Evolutionary conservation across 2,113 vertebrate species (phyloP).

Genomic region (Apodemus speciosus): DNA sequence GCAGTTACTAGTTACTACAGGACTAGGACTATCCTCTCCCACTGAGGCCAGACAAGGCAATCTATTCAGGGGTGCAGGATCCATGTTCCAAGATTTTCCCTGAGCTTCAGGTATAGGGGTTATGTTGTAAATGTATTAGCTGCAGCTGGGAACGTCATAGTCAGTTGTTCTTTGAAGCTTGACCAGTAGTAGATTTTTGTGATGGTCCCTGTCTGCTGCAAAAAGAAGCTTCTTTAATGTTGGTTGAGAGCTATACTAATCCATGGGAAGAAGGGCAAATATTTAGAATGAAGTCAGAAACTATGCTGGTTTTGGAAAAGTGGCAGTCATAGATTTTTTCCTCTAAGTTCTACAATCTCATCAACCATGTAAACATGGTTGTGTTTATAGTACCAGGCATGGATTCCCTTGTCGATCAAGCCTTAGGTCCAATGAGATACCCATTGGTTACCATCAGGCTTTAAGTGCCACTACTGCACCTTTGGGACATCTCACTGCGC

Average conservation of each 20-base stretch:
- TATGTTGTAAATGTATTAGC: not conserved
- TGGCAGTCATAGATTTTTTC: not conserved
- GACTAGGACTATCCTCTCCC: too few relatives aligned
- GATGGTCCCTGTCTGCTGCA: not conserved
- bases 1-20: too few relatives aligned
- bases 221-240: not conserved
- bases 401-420: not conserved
- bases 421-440: not conserved
- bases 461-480: not conserved
- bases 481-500: not conserved
- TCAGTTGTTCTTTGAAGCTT: not conserved
- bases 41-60: too few relatives aligned
- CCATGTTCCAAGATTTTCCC: not conserved
- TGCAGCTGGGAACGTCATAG: not conserved
- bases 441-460: not conserved
- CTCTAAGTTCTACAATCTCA: not conserved
- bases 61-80: too few relatives aligned
- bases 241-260: not conserved
- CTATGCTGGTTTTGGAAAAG: not conserved
- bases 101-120: not conserved
- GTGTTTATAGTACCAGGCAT: not conserved
- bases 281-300: not conserved
- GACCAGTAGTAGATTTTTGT: not conserved
- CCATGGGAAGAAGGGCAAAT: not conserved
- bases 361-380: not conserved